Percentiles rank a stretch among this genome's conserved stretches.
These are phyloP conservation scores for Plectrocnemia conspersa DNA, from an alignment of 1,140 invertebrate genomes.

Conservation along the genomic window DNA sequence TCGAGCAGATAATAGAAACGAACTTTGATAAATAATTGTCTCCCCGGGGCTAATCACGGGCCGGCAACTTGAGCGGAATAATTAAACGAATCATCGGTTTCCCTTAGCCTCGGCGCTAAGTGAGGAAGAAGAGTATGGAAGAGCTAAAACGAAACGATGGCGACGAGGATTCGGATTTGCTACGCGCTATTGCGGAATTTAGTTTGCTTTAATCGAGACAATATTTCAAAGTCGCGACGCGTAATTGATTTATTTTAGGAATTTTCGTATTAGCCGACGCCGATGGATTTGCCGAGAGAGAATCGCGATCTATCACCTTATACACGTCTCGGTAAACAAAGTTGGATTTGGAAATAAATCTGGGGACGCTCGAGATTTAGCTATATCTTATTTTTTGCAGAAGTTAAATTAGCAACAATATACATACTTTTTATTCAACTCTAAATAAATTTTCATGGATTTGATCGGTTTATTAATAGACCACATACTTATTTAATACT, in stretches of 20 bases:
- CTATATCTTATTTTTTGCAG: too few species aligned
- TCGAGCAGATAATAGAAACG: conserved; percentile 35
- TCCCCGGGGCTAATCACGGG: conserved; percentile 29
- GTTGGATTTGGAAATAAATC: too few species aligned
- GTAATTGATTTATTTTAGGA: conserved; percentile 36
- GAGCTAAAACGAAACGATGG: conserved; percentile 16
- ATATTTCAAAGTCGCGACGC: conserved; percentile 34
- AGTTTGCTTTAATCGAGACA: conserved; percentile 32
- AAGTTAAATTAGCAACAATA: too few species aligned
- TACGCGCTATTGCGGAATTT: conserved; percentile 33
- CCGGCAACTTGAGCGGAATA: conserved; percentile 32
- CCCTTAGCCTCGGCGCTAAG: conserved; percentile 15
- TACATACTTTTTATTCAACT: too few species aligned
- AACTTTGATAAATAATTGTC: conserved; percentile 37
- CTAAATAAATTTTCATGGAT: too few species aligned
- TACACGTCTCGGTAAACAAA: too few species aligned
- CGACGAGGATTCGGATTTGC: conserved; percentile 34
- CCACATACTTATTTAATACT: too few species aligned
- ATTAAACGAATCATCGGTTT: conserved; percentile 36
- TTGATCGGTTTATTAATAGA: too few species aligned
- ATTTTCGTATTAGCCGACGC: conserved; percentile 33
- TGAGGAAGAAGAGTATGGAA: not conserved
- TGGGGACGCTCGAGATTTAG: too few species aligned
- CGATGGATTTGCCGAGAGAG: too few species aligned
- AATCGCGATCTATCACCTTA: too few species aligned